Conservation (phyloP, 1,140 invertebrate species). For the Aleiodes sp. region DNA sequence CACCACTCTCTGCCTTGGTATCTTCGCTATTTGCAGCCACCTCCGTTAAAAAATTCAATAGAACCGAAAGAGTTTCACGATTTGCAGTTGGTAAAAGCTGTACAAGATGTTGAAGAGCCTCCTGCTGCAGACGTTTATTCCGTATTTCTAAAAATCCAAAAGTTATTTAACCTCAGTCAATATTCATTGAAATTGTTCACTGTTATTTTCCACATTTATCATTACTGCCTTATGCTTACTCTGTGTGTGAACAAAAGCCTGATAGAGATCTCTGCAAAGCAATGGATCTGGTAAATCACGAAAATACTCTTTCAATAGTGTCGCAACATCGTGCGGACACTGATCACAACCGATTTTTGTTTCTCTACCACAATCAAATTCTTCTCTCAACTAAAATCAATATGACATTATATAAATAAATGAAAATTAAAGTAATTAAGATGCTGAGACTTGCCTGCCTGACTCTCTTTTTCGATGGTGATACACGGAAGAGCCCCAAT, state of each 20-base stretch:
- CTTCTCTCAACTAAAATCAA: slow-evolving; percentile 81
- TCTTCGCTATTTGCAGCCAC: slow-evolving; percentile 81
- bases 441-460: slow-evolving; percentile 75
- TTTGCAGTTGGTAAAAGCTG: slow-evolving; percentile 86
- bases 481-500: slow-evolving; percentile 89
- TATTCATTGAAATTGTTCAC: not conserved
- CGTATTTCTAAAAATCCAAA: slow-evolving; percentile 73
- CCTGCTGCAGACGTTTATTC: slow-evolving; percentile 82
- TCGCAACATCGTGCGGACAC: slow-evolving; percentile 92
- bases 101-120: slow-evolving; percentile 84
- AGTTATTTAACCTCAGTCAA: slow-evolving; percentile 7
- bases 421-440: slow-evolving; percentile 17
- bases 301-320: slow-evolving; percentile 92
- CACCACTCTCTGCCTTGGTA: slow-evolving; percentile 68
- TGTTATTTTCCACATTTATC: not conserved
- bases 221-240: slow-evolving; percentile 71
- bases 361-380: slow-evolving; percentile 86
- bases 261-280: slow-evolving; percentile 87
- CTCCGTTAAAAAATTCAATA: slow-evolving; percentile 83
- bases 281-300: slow-evolving; percentile 92
- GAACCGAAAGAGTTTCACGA: slow-evolving; percentile 85
- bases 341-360: slow-evolving; percentile 80
- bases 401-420: slow-evolving; percentile 10
- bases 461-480: slow-evolving; percentile 89
- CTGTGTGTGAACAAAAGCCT: slow-evolving; percentile 89